phyloP scores from a whole-genome alignment of 2,888 invertebrate species.

The Plusia festucae region DNA sequence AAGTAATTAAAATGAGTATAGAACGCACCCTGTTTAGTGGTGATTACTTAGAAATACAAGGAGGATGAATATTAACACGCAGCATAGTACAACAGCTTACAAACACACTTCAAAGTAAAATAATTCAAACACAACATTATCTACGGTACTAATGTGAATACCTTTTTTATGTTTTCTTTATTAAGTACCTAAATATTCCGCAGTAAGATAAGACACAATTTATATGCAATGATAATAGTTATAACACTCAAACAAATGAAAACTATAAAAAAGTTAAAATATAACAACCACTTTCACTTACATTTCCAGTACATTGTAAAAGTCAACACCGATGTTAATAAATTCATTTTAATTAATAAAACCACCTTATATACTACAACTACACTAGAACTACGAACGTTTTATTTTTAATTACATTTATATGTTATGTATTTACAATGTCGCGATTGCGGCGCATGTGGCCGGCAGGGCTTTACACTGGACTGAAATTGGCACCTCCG shows the following conservation, averaged over 20 bases:
- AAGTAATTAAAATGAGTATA: background rate
- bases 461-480: slow-evolving; percentile 70
- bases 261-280: slow-evolving; percentile 11
- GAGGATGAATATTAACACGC: background rate
- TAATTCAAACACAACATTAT: no score
- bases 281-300: slow-evolving; percentile 69
- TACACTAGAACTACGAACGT: slow-evolving; percentile 56
- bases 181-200: background rate
- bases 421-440: slow-evolving; percentile 62
- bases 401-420: slow-evolving; percentile 59
- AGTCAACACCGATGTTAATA: slow-evolving; percentile 70
- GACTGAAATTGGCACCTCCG: slow-evolving; percentile 76
- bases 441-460: slow-evolving; percentile 68
- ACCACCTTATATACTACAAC: slow-evolving; percentile 61
- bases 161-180: background rate
- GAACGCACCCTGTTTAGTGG: background rate
- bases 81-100: no score
- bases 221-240: background rate
- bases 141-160: no score
- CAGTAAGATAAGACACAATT: background rate
- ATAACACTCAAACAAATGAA: background rate
- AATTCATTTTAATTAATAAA: slow-evolving; percentile 77
- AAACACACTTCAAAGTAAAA: no score
- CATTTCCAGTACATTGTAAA: slow-evolving; percentile 78
- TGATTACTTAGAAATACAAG: background rate